Conservation (phyloP, 2,113 vertebrate genomes). For the Onychorhynchus coronatus region DNA sequence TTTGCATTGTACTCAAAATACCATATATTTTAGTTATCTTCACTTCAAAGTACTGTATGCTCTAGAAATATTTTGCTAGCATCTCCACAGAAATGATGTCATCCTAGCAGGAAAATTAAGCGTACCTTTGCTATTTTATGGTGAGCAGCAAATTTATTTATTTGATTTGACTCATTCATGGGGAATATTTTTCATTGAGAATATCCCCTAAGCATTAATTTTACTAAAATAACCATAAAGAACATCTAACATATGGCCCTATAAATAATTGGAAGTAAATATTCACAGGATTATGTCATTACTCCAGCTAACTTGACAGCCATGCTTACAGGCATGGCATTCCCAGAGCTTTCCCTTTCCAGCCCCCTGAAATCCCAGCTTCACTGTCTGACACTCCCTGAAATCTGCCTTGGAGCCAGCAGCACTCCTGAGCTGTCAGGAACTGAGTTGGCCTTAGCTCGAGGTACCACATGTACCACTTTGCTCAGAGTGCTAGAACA, state of each 20-base stretch:
- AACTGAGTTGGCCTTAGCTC: background rate
- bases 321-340: background rate
- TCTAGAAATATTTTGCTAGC: background rate
- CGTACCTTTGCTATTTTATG: background rate
- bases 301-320: background rate
- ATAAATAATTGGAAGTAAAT: slow-evolving; percentile 10
- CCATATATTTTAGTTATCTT: background rate
- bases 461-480: accelerated
- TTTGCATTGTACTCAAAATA: background rate
- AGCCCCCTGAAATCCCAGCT: background rate
- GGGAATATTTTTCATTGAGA: slow-evolving; percentile 17
- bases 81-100: background rate
- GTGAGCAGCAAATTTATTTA: slow-evolving; percentile 7
- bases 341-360: background rate
- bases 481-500: background rate
- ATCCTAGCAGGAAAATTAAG: slow-evolving; percentile 3
- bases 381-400: background rate
- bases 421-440: background rate
- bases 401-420: background rate
- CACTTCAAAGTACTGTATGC: background rate
- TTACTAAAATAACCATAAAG: background rate
- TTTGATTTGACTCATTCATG: slow-evolving; percentile 13
- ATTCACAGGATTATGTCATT: background rate
- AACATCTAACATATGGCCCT: background rate
- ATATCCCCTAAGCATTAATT: background rate